phyloP scores from a whole-genome alignment of 2,888 invertebrate species.

The Pterostichus madidus region DNA sequence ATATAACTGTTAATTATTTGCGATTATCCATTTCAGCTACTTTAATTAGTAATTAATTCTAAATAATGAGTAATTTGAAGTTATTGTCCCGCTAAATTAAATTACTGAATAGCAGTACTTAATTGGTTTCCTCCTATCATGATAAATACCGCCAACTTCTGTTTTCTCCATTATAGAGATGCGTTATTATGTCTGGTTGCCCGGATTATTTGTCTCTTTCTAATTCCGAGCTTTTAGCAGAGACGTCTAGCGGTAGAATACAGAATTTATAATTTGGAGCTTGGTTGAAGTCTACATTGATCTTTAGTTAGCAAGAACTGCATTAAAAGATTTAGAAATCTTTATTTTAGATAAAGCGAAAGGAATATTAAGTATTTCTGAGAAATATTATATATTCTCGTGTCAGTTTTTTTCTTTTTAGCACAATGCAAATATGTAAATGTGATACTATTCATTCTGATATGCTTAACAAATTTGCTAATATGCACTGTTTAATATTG shows the following conservation, averaged over 20 bases:
- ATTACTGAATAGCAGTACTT: slow-evolving; percentile 34
- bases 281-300: no score
- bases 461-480: slow-evolving; percentile 41
- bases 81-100: slow-evolving; percentile 59
- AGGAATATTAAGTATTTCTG: slow-evolving; percentile 26
- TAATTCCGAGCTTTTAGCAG: slow-evolving; percentile 1
- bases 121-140: slow-evolving; percentile 54
- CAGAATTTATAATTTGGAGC: slow-evolving; percentile 3
- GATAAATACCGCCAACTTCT: slow-evolving; percentile 47
- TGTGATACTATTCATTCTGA: slow-evolving; percentile 22
- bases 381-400: slow-evolving; percentile 42
- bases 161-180: slow-evolving; percentile 39
- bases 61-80: slow-evolving; percentile 55
- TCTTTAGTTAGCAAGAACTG: no score
- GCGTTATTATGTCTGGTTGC: slow-evolving; percentile 8
- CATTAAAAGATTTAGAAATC: not conserved
- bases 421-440: slow-evolving; percentile 48
- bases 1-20: slow-evolving; percentile 45
- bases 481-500: slow-evolving; percentile 36
- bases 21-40: slow-evolving; percentile 51
- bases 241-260: not conserved
- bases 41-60: slow-evolving; percentile 61
- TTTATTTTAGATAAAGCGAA: not conserved
- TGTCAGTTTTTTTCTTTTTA: slow-evolving; percentile 17
- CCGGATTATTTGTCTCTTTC: slow-evolving; percentile 43